Evolutionary conservation across 1,140 invertebrate species (phyloP).

Genomic region (Drosophila carrolli): DNA sequence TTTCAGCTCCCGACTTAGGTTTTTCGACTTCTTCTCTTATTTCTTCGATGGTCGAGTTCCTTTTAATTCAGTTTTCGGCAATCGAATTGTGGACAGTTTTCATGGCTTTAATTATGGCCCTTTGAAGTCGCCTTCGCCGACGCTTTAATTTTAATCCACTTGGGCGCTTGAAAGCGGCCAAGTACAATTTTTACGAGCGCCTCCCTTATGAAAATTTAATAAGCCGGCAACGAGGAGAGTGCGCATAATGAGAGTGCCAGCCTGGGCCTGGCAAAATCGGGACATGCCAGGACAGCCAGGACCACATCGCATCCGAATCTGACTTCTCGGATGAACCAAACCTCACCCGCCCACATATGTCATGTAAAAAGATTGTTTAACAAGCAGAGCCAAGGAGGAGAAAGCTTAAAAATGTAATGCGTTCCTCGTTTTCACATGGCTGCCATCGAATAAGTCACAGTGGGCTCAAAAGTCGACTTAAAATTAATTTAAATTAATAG

Average conservation of each 20-base stretch:
- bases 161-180: slow-evolving; percentile 53
- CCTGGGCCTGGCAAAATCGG: slow-evolving; percentile 17
- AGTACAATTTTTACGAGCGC: slow-evolving; percentile 64
- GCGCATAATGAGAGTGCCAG: slow-evolving; percentile 47
- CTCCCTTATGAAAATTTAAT: slow-evolving; percentile 77
- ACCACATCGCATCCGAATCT: slow-evolving; percentile 14
- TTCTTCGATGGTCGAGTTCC: slow-evolving; percentile 31
- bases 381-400: slow-evolving; percentile 42
- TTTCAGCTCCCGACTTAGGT: slow-evolving; percentile 35
- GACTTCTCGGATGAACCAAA: slow-evolving; percentile 3
- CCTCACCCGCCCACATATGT: slow-evolving; percentile 50
- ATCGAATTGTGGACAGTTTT: slow-evolving; percentile 76
- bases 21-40: slow-evolving; percentile 27
- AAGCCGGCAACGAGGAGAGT: slow-evolving; percentile 36
- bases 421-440: slow-evolving; percentile 65
- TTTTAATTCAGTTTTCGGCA: slow-evolving; percentile 70
- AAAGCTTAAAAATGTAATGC: slow-evolving; percentile 78
- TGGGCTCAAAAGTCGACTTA: slow-evolving; percentile 3
- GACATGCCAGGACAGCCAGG: slow-evolving; percentile 18
- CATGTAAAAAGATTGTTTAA: slow-evolving; percentile 79
- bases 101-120: slow-evolving; percentile 64
- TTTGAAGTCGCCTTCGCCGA: slow-evolving; percentile 59
- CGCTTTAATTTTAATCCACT: slow-evolving; percentile 77
- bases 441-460: slow-evolving; percentile 35
- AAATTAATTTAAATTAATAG: background rate